These are phyloP conservation scores for Oreotrochilus melanogaster DNA, from an alignment of 2,113 vertebrate species.

Conservation along the genomic window DNA sequence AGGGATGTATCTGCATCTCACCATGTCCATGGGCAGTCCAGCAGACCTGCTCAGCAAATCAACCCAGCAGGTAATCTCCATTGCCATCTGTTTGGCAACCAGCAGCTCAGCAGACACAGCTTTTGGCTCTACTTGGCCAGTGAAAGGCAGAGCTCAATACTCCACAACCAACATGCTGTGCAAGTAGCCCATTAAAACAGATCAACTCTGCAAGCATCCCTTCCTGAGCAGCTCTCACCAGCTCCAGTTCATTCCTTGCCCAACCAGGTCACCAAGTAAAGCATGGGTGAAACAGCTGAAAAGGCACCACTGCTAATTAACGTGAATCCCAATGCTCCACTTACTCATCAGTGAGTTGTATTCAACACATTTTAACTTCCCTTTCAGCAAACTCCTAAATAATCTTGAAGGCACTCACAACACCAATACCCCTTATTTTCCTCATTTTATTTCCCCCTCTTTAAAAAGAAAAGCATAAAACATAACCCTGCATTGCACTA, in stretches of 20 bases:
- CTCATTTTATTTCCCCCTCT: background rate
- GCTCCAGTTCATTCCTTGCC: background rate
- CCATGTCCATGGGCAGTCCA: background rate
- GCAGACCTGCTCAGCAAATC: background rate
- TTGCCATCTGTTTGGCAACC: background rate
- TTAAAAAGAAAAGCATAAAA: background rate
- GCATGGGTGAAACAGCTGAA: background rate
- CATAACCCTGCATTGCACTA: background rate
- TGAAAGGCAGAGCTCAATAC: background rate
- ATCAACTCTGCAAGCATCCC: background rate
- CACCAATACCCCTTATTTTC: background rate
- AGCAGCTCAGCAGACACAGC: background rate
- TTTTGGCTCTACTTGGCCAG: background rate
- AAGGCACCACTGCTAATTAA: background rate
- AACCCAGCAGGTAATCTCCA: background rate
- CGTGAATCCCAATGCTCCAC: background rate
- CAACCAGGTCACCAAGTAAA: background rate
- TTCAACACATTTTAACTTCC: slow-evolving; percentile 15
- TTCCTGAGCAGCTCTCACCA: background rate
- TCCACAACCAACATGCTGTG: background rate
- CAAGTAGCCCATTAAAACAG: background rate
- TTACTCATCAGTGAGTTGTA: background rate
- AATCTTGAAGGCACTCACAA: slow-evolving; percentile 1
- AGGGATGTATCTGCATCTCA: background rate
- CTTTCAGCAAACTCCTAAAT: background rate